Percentiles rank a stretch among this genome's conserved stretches.
Evolutionary conservation across 2,888 invertebrate species (phyloP).

Genomic region (Agrochola lychnidis): DNA sequence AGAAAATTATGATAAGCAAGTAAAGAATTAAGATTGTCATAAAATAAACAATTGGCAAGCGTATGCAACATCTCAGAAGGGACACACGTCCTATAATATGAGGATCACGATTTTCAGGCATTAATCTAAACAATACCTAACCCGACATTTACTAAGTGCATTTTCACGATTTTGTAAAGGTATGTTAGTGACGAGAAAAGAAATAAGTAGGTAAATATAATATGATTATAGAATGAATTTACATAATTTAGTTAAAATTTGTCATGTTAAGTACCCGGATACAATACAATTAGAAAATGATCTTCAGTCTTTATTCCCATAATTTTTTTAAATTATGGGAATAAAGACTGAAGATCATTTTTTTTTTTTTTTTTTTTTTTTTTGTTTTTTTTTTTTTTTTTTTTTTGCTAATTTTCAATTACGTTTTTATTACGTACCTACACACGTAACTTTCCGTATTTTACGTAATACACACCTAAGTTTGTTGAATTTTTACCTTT

Average conservation of each 20-base stretch:
- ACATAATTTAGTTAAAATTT: slow-evolving; percentile 14
- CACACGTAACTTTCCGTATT: background rate
- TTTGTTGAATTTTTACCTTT: background rate
- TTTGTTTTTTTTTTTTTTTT: too few relatives aligned
- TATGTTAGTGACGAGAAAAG: slow-evolving; percentile 13
- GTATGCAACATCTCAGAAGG: background rate
- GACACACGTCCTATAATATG: slow-evolving; percentile 12
- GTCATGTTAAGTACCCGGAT: slow-evolving; percentile 40
- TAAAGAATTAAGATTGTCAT: background rate
- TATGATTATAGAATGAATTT: slow-evolving; percentile 22
- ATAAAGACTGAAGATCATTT: too few relatives aligned
- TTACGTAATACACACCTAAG: background rate
- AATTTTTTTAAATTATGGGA: too few relatives aligned
- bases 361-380: too few relatives aligned
- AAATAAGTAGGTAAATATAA: slow-evolving; percentile 20
- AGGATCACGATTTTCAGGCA: slow-evolving; percentile 30
- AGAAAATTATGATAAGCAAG: background rate
- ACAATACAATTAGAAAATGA: background rate
- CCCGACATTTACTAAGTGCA: slow-evolving; percentile 26
- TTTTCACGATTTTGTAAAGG: slow-evolving; percentile 43
- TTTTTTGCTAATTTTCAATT: background rate
- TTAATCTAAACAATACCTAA: slow-evolving; percentile 41
- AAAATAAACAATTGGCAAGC: slow-evolving; percentile 4
- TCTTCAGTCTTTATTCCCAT: slow-evolving; percentile 5
- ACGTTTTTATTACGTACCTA: background rate